A percentile compares a stretch with the other conserved stretches of the same genome.
Evolutionary conservation across 2,797 vertebrate species (phyloP).

Genomic region (Peromyscus attwateri): DNA sequence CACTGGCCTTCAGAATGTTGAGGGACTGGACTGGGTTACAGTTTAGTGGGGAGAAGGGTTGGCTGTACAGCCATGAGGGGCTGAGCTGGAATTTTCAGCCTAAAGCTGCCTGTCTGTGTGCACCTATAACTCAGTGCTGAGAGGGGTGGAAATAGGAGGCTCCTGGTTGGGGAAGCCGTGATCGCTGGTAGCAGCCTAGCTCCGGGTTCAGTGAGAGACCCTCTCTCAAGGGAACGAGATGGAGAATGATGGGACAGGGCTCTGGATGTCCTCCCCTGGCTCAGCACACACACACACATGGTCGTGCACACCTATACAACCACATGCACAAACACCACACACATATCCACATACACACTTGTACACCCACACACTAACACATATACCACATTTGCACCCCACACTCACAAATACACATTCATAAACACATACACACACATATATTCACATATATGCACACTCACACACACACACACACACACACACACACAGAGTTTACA

Average conservation of each 20-base stretch:
- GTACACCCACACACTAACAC: background rate
- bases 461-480: background rate
- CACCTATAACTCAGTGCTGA: background rate
- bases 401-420: background rate
- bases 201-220: background rate
- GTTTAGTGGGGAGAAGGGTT: background rate
- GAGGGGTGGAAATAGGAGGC: background rate
- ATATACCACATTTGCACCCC: background rate
- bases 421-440: background rate
- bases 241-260: background rate
- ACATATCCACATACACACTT: background rate
- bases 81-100: background rate
- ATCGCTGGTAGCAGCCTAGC: no score
- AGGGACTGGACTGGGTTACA: background rate
- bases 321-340: no score
- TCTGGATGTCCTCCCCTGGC: background rate
- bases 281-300: background rate
- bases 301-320: background rate
- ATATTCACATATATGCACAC: background rate
- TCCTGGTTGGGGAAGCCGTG: no score
- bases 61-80: background rate
- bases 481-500: background rate
- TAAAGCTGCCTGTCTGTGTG: background rate
- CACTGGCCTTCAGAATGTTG: background rate
- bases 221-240: background rate